Evolutionary conservation across 2,888 invertebrate genomes (phyloP).

Genomic region (Ethmia dodecea): DNA sequence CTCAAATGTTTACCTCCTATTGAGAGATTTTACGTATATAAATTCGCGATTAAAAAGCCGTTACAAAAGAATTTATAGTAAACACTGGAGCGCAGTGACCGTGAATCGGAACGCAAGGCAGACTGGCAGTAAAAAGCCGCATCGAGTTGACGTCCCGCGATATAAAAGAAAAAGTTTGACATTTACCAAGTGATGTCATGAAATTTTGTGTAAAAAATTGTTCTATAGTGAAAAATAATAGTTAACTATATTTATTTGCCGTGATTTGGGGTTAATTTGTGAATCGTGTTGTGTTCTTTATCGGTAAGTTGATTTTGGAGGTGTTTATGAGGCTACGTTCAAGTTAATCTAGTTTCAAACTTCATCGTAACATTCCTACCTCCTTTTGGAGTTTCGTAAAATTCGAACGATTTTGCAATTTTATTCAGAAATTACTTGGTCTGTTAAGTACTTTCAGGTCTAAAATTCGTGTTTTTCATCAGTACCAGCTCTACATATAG

Average conservation of each 20-base stretch:
- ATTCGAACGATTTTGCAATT: no score
- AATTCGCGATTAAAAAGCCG: background rate
- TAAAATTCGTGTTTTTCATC: background rate
- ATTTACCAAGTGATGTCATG: conserved; percentile 52
- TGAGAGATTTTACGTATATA: background rate
- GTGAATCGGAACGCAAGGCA: conserved; percentile 61
- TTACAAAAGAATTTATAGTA: conserved; percentile 11
- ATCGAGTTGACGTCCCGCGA: conserved; percentile 23
- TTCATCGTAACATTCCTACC: conserved; percentile 14
- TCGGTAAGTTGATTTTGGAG: conserved; percentile 24
- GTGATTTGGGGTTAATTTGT: conserved; percentile 23
- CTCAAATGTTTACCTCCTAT: conserved; percentile 2
- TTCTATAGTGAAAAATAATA: conserved; percentile 28
- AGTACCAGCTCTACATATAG: background rate
- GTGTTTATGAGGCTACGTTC: background rate
- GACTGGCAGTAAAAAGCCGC: conserved; percentile 44
- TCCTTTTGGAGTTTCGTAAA: conserved; percentile 5
- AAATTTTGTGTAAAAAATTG: conserved; percentile 35
- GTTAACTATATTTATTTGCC: conserved; percentile 20
- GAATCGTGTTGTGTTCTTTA: conserved; percentile 20
- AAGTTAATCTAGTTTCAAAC: conserved; percentile 11
- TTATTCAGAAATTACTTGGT: no score
- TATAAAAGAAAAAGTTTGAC: conserved; percentile 59
- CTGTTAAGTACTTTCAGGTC: no score
- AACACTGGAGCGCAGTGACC: conserved; percentile 34